A percentile compares a stretch with the other conserved stretches of the same genome.
These are phyloP conservation scores for Wasmannia auropunctata DNA, from an alignment of 1,140 invertebrate species.

Conservation along the genomic window DNA sequence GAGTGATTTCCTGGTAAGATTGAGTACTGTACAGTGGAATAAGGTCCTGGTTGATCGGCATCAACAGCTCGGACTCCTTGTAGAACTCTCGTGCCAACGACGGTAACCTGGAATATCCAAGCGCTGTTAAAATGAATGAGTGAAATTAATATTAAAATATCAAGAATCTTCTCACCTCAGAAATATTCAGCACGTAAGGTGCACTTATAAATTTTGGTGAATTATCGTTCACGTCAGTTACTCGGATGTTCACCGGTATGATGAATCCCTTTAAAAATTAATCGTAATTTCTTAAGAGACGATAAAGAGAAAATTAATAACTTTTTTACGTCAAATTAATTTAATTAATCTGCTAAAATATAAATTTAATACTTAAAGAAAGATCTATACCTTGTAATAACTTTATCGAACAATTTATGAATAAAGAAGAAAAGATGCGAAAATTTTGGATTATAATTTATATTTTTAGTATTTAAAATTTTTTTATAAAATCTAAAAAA, in stretches of 20 bases:
- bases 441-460: background rate
- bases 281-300: background rate
- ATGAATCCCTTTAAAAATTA: conserved; percentile 90
- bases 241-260: conserved; percentile 95
- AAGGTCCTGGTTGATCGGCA: conserved; percentile 95
- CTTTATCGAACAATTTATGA: background rate
- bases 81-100: conserved; percentile 92
- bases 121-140: background rate
- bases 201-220: conserved; percentile 93
- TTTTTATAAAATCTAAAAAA: background rate
- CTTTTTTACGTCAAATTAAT: background rate
- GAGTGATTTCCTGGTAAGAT: conserved; percentile 92
- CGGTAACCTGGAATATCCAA: conserved; percentile 88
- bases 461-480: background rate
- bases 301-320: background rate
- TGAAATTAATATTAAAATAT: background rate
- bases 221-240: conserved; percentile 97
- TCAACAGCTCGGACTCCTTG: conserved; percentile 92
- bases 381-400: background rate
- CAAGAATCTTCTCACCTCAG: conserved; percentile 87
- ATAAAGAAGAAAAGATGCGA: background rate
- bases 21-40: conserved; percentile 94
- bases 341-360: background rate
- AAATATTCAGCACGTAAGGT: conserved; percentile 93
- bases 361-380: background rate